Percentiles rank a stretch among this genome's conserved stretches.
Conservation (phyloP, 2,113 vertebrate genomes). For the Corynorhinus townsendii region DNA sequence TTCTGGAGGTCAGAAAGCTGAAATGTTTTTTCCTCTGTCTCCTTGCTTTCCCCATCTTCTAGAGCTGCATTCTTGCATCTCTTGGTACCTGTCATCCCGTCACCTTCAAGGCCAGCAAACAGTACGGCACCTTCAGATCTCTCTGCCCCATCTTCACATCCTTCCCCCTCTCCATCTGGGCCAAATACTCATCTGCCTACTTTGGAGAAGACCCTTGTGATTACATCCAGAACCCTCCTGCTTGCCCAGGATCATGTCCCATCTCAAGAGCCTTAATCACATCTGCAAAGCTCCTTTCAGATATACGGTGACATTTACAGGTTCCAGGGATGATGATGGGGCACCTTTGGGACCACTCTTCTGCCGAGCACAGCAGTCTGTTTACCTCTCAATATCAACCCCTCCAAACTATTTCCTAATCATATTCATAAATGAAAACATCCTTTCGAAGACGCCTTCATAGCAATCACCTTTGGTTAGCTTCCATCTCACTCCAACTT, state of each 20-base stretch:
- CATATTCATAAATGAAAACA: not conserved
- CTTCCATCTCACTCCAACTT: not conserved
- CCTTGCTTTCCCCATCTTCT: not conserved
- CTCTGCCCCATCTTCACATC: no score
- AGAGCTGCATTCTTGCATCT: no score
- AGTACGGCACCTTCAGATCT: not conserved
- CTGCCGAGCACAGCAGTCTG: not conserved
- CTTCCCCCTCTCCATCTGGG: not conserved
- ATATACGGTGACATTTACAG: not conserved
- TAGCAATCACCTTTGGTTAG: not conserved
- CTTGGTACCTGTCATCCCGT: rapidly evolving
- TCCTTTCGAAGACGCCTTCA: not conserved
- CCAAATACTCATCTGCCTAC: not conserved
- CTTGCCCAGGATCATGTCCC: not conserved
- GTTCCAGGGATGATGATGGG: not conserved
- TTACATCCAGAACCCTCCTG: not conserved
- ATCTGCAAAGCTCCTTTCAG: not conserved
- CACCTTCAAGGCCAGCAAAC: no score
- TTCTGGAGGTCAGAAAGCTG: not conserved
- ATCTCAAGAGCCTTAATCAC: not conserved
- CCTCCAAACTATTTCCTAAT: not conserved
- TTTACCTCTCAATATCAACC: no score
- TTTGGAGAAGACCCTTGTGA: rapidly evolving
- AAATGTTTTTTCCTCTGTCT: not conserved
- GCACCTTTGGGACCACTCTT: not conserved